Percentiles rank a stretch among this genome's conserved stretches.
Conservation (phyloP, 2,888 invertebrate species). For the Chydorus sphaericus region DNA sequence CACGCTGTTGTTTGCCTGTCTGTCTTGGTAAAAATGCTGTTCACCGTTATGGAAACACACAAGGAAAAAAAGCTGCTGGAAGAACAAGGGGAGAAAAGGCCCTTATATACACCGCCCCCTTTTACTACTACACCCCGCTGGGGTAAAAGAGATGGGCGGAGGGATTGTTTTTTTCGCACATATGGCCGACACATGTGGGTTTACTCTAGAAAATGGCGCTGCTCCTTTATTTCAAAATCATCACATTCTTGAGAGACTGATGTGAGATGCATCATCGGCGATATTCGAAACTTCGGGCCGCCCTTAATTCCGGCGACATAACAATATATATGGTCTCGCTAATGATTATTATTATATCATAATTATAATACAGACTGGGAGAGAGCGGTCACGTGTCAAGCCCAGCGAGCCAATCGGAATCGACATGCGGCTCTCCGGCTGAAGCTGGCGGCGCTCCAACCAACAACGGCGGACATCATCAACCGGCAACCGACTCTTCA, state of each 20-base stretch:
- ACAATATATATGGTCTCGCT: too few species aligned
- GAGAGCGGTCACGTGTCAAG: conserved; percentile 24
- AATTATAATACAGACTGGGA: conserved; percentile 4
- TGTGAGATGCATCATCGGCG: too few species aligned
- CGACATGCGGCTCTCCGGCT: conserved; percentile 42
- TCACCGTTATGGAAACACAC: conserved; percentile 1
- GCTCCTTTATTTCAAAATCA: too few species aligned
- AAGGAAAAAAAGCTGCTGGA: not conserved
- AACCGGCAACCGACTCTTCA: conserved; percentile 26
- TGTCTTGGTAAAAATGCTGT: too few species aligned
- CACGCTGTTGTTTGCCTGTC: conserved; percentile 6
- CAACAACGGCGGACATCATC: conserved; percentile 23
- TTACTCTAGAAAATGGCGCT: too few species aligned
- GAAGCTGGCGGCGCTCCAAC: not conserved
- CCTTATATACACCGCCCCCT: not conserved
- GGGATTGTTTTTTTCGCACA: conserved; percentile 1
- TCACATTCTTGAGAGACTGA: too few species aligned
- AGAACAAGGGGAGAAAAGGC: not conserved
- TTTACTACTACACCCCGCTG: not conserved
- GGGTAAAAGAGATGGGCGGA: not conserved
- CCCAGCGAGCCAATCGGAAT: conserved; percentile 43
- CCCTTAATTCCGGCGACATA: too few species aligned
- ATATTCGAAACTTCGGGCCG: too few species aligned
- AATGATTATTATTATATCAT: too few species aligned
- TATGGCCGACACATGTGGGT: conserved; percentile 6